These are phyloP conservation scores for Rhodinocichla rosea DNA, from an alignment of 2,113 vertebrate genomes.

Conservation along the genomic window DNA sequence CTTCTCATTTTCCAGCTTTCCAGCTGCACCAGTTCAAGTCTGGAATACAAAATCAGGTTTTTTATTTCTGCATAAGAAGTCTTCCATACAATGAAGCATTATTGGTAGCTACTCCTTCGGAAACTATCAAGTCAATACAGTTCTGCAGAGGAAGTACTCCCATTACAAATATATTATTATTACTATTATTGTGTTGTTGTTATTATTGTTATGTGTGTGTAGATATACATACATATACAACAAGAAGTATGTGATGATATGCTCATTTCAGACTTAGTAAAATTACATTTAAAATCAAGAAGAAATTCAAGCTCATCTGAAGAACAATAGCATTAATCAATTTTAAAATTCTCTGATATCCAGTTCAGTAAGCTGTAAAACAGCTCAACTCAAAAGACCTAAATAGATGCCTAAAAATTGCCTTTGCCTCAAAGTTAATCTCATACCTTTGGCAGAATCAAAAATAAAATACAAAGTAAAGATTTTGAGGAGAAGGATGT, in stretches of 20 bases:
- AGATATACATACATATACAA: no score
- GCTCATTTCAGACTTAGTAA: not conserved
- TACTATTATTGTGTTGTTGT: not conserved
- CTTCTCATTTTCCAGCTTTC: not conserved
- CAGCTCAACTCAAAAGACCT: not conserved
- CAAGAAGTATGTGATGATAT: not conserved
- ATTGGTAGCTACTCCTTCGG: not conserved
- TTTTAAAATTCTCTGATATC: not conserved
- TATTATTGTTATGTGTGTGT: not conserved
- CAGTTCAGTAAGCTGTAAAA: not conserved
- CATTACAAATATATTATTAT: not conserved
- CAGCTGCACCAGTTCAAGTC: not conserved
- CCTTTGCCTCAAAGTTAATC: not conserved
- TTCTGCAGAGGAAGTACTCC: not conserved
- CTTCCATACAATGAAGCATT: not conserved
- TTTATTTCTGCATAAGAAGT: not conserved
- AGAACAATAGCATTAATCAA: not conserved
- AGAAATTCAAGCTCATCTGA: not conserved
- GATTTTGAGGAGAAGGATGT: not conserved
- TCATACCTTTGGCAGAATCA: not conserved
- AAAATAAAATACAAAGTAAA: not conserved
- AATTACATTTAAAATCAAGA: not conserved
- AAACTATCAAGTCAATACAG: not conserved
- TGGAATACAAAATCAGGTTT: not conserved
- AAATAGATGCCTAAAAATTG: not conserved